Conservation (phyloP, 2,797 vertebrate species). For the Neopelma chrysocephalum region DNA sequence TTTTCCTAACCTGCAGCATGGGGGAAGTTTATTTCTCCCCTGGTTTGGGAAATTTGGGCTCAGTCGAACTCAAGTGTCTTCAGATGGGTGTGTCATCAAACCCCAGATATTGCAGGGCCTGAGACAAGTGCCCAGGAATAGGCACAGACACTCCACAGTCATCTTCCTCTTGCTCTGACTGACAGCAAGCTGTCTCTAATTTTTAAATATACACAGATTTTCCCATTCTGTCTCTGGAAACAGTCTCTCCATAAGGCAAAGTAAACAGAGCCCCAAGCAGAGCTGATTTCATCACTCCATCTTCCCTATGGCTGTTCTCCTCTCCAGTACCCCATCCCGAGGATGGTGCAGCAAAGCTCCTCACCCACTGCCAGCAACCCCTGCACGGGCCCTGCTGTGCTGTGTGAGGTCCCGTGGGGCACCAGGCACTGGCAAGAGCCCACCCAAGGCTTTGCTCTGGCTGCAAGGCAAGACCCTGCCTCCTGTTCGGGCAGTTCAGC, state of each 20-base stretch:
- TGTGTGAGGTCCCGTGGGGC: neutral
- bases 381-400: accelerated
- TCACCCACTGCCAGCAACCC: neutral
- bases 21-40: neutral
- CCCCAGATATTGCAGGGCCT: neutral
- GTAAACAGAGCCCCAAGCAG: neutral
- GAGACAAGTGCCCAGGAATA: neutral
- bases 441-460: neutral
- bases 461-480: neutral
- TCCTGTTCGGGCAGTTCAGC: neutral
- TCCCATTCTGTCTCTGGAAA: neutral
- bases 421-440: neutral
- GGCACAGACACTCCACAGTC: neutral
- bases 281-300: neutral
- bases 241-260: neutral
- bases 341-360: neutral
- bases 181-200: neutral
- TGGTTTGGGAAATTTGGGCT: neutral
- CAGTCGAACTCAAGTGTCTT: neutral
- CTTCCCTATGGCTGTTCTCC: neutral
- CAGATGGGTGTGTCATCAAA: neutral
- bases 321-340: neutral
- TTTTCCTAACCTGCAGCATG: neutral
- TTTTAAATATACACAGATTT: neutral
- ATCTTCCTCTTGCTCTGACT: neutral